Percentiles rank a stretch among this genome's conserved stretches.
phyloP scores from a whole-genome alignment of 2,888 invertebrate species.

The Spilosoma lubricipeda region DNA sequence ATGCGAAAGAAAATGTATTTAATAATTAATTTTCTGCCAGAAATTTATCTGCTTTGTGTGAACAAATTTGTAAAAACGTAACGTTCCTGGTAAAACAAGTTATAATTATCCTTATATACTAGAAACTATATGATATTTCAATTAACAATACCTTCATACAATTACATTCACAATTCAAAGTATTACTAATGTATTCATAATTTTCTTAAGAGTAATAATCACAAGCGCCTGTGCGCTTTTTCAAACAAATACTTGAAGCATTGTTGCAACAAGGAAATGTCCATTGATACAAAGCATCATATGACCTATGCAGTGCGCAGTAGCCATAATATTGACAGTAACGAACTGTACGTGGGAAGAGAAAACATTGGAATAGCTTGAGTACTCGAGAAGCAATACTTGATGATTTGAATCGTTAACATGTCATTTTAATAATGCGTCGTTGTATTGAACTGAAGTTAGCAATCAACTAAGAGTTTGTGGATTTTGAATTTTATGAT shows the following conservation, averaged over 20 bases:
- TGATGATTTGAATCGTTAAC: conserved; percentile 40
- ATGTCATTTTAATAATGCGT: conserved; percentile 15
- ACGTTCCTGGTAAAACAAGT: not conserved
- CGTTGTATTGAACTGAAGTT: not conserved
- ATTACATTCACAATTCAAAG: not conserved
- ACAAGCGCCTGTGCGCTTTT: not conserved
- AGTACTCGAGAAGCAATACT: conserved; percentile 42
- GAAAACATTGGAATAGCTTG: conserved; percentile 46
- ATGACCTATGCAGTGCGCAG: conserved; percentile 20
- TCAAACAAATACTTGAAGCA: conserved; percentile 14
- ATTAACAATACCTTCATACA: not conserved
- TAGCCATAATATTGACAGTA: conserved; percentile 58
- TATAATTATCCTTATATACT: not conserved
- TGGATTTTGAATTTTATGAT: not conserved
- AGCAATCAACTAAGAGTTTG: not conserved
- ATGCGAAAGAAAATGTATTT: too few relatives aligned
- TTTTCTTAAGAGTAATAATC: conserved; percentile 5
- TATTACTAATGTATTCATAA: not conserved
- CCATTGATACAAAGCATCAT: conserved; percentile 21
- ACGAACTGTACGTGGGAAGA: conserved; percentile 54
- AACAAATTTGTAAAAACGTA: too few relatives aligned
- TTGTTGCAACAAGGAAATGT: conserved; percentile 26
- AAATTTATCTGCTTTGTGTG: not conserved
- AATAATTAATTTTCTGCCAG: not conserved
- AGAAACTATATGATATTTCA: not conserved